Base-by-base conservation (phyloP, 2,888 invertebrate species). In the Perizoma affinitatum region DNA sequence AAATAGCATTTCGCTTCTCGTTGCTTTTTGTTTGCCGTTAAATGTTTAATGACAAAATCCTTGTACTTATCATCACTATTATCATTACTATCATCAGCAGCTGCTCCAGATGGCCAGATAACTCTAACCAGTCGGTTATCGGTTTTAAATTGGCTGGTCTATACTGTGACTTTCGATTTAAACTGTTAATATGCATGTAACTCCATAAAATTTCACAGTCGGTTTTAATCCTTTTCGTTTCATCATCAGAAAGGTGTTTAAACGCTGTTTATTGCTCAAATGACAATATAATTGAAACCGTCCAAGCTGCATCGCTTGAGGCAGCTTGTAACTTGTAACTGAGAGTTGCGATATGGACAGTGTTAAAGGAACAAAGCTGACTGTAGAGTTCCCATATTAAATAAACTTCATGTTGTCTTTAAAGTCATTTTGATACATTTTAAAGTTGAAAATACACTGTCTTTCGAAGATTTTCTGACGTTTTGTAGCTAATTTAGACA, bases 211-310 rank as follows among this genome's bases (percentile, higher is more conserved):
- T 22, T 22, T 2, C 42, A n/a, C 42, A n/a, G 8, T 5, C 8
- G 3, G 22, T 22, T 22, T 5, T 22, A 44, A 44, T 44, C 22
- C 44, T 50, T 45, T 58, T 50, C n/a, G 49, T 57, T 56, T 57
- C 55, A 44, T 42, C 38, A 58, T 53, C 50, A 36, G 60, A 60
- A 59, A 65, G 61, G 61, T 60, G 58, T 68, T 68, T 68, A 68
- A 22, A 63, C 56, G 62, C 56, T 59, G 56, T 69, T 66, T 70
- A 67, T 61, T 67, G 65, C 57, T 61, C 62, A 69, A 73, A 74
- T 71, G 69, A 72, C 70, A 71, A 67, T 68, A 60, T 71, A 73
- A 73, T 73, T 71, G 72, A 73, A 71, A 63, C 62, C 59, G 61
- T 61, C 66, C 36, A 58, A 59, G 49, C 67, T 62, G 66, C 71